phyloP scores from a whole-genome alignment of 2,888 invertebrate genomes.

The Epinotia brunnichana region DNA sequence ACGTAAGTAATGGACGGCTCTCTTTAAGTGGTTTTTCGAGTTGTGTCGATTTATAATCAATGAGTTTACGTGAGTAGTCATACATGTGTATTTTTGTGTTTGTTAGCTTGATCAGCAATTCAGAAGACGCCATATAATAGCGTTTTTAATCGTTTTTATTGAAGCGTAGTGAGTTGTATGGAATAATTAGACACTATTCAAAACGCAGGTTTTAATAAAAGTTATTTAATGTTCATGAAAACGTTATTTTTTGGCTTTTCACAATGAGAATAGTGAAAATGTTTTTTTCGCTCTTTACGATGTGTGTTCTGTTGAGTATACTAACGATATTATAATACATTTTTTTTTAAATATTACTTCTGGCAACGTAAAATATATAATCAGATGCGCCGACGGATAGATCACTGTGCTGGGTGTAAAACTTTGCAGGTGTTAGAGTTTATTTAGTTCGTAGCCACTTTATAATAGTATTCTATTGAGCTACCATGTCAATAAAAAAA shows the following conservation, averaged over 20 bases:
- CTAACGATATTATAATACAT: too few relatives aligned
- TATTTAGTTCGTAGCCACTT: neutral
- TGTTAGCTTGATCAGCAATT: neutral
- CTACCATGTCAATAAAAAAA: neutral
- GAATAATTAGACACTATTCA: neutral
- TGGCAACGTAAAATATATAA: too few relatives aligned
- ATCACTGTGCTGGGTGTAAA: neutral
- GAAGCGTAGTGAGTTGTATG: too few relatives aligned
- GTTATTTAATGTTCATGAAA: too few relatives aligned
- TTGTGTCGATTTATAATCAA: slow-evolving; percentile 75
- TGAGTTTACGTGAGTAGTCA: slow-evolving; percentile 61
- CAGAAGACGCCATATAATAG: neutral
- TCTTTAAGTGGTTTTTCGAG: slow-evolving; percentile 77
- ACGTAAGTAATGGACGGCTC: slow-evolving; percentile 72
- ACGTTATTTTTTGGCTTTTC: too few relatives aligned
- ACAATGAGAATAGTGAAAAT: too few relatives aligned
- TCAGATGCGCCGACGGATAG: too few relatives aligned
- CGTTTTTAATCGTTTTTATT: too few relatives aligned
- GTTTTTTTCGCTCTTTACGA: too few relatives aligned
- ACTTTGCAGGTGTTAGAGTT: neutral
- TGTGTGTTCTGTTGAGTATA: too few relatives aligned
- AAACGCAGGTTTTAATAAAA: too few relatives aligned
- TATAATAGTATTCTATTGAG: neutral
- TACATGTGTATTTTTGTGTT: neutral
- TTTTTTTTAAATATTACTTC: too few relatives aligned